Conservation (phyloP, 1,140 invertebrate species). For the Yoshiicerus persimilis region DNA sequence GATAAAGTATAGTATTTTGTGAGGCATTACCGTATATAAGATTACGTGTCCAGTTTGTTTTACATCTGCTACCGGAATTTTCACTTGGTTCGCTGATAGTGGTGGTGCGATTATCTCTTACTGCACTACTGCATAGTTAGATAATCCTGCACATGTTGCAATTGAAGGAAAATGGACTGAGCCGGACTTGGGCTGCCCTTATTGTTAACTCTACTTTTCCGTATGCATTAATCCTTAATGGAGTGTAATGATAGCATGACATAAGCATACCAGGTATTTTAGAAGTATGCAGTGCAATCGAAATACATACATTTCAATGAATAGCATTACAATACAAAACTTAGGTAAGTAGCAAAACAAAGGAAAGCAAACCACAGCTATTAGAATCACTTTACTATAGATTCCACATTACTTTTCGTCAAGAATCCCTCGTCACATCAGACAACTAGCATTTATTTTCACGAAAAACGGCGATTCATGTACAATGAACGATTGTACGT, state of each 20-base stretch:
- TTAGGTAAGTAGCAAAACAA: neutral
- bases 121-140: neutral
- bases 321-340: neutral
- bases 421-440: neutral
- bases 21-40: neutral
- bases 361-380: neutral
- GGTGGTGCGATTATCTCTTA: neutral
- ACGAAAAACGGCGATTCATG: constrained; percentile 7
- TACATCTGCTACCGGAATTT: neutral
- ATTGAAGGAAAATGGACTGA: neutral
- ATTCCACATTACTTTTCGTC: neutral
- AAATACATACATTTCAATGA: neutral
- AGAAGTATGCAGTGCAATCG: neutral
- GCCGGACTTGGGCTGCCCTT: neutral
- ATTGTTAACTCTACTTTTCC: neutral
- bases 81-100: neutral
- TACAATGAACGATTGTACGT: neutral
- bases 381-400: neutral
- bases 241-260: neutral
- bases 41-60: neutral
- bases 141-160: neutral
- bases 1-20: neutral
- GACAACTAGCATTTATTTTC: neutral
- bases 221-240: neutral
- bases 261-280: neutral